phyloP scores from a whole-genome alignment of 2,113 vertebrate species.

The Antigone vipio region DNA sequence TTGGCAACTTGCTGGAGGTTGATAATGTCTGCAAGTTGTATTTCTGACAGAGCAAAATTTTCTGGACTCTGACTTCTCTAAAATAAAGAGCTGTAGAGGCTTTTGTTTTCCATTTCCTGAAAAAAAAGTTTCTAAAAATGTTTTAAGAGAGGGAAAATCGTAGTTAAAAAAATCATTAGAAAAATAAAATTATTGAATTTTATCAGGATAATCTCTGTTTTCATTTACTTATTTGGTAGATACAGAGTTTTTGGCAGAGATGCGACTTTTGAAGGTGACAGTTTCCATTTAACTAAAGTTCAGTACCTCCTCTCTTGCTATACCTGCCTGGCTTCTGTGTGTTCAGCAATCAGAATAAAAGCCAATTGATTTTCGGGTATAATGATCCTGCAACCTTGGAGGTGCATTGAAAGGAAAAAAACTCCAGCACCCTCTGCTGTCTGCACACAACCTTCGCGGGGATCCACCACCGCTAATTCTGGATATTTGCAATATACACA shows the following conservation, averaged over 20 bases:
- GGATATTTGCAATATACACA: fast-evolving
- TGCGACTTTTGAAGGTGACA: constrained; percentile 15
- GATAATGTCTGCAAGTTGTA: neutral
- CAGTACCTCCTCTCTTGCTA: neutral
- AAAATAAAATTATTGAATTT: neutral
- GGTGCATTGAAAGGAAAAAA: constrained; percentile 52
- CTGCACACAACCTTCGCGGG: constrained; percentile 28
- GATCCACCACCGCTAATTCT: neutral
- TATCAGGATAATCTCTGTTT: neutral
- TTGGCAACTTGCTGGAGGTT: neutral
- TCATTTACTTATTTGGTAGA: neutral
- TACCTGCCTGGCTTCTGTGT: constrained; percentile 18
- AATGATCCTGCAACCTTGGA: constrained; percentile 22
- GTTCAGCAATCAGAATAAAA: constrained; percentile 44
- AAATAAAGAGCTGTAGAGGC: neutral
- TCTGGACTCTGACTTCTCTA: neutral
- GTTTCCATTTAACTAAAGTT: neutral
- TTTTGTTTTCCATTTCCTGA: neutral
- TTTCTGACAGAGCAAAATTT: neutral
- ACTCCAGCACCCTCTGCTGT: constrained; percentile 67
- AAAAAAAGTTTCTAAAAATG: neutral
- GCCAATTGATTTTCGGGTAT: constrained; percentile 16
- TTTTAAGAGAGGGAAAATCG: neutral
- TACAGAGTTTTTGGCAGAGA: neutral
- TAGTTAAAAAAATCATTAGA: neutral